Conservation (phyloP, 53 echinoderm and acorn worm genomes). For the Echinarachnius parma region DNA sequence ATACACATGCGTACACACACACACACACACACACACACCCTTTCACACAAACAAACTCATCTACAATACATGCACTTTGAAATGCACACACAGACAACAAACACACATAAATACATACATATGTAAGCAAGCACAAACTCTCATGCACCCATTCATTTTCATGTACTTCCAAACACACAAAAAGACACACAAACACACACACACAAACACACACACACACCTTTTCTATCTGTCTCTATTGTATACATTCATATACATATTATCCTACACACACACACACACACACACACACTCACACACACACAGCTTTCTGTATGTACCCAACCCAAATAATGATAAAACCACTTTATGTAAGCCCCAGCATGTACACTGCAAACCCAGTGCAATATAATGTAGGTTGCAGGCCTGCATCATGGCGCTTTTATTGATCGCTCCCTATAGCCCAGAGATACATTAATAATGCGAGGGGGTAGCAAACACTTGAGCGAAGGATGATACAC, state of each 20-base stretch:
- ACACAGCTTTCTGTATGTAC: too few species aligned
- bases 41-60: background rate
- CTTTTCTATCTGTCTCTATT: background rate
- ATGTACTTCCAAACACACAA: background rate
- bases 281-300: background rate
- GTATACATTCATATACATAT: constrained; percentile 1
- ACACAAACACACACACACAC: background rate
- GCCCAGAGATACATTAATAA: too few species aligned
- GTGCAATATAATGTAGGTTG: too few species aligned
- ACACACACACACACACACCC: background rate
- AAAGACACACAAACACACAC: background rate
- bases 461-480: too few species aligned
- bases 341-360: too few species aligned
- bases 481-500: too few species aligned
- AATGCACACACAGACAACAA: background rate
- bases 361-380: too few species aligned
- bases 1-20: background rate
- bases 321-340: too few species aligned
- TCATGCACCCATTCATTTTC: background rate
- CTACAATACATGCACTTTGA: background rate
- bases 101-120: background rate
- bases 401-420: too few species aligned
- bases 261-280: constrained; percentile 9
- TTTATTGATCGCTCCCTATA: too few species aligned
- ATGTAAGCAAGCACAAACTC: background rate